A percentile compares a stretch with the other conserved stretches of the same genome.
Evolutionary conservation across 2,888 invertebrate genomes (phyloP).

Genomic region (Fabriciana adippe): DNA sequence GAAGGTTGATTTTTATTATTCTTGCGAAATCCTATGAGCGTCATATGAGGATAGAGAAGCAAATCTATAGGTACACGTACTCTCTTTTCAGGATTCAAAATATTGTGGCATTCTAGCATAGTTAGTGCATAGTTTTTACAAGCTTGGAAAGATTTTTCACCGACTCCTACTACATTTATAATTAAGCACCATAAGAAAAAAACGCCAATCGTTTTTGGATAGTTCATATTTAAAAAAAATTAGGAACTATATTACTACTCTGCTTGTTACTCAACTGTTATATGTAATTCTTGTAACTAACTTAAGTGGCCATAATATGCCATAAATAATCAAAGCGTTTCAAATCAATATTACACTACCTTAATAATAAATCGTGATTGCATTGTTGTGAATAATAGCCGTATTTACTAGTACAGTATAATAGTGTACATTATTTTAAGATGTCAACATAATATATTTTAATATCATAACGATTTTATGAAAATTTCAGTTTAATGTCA

Average conservation of each 20-base stretch:
- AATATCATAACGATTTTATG: no score
- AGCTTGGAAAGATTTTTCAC: conserved; percentile 65
- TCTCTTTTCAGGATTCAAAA: conserved; percentile 58
- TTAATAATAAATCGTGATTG: conserved; percentile 9
- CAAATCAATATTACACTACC: conserved; percentile 45
- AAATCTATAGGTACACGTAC: conserved; percentile 71
- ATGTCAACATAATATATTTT: no score
- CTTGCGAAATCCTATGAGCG: conserved; percentile 68
- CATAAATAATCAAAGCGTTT: conserved; percentile 51
- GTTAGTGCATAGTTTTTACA: conserved; percentile 63
- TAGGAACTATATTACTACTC: conserved; percentile 31
- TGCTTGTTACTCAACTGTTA: conserved; percentile 40
- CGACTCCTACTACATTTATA: conserved; percentile 44
- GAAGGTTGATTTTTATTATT: conserved; percentile 41
- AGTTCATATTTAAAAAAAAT: conserved; percentile 37
- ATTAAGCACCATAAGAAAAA: conserved; percentile 35
- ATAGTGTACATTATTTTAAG: no score
- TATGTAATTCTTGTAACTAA: conserved; percentile 54
- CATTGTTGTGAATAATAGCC: neutral
- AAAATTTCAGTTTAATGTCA: no score
- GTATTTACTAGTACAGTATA: no score
- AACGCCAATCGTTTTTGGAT: conserved; percentile 23
- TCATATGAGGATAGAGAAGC: conserved; percentile 85
- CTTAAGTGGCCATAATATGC: conserved; percentile 47
- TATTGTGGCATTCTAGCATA: conserved; percentile 74